phyloP scores from a whole-genome alignment of 1,140 invertebrate species.

The Apocrypta bakeri region DNA sequence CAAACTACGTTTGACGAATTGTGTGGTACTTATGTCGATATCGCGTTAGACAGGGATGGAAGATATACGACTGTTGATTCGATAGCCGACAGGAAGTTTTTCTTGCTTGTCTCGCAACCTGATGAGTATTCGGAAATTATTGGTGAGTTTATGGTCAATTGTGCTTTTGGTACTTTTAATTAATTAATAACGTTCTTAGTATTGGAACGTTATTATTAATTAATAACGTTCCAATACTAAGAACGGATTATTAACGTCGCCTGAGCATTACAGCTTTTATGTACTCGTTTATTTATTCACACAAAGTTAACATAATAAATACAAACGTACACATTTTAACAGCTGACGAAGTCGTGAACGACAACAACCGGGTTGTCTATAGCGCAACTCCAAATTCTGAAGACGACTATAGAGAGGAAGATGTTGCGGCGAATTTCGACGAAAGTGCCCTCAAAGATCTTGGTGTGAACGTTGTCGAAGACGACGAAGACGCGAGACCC shows the following conservation, averaged over 20 bases:
- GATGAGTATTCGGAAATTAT: constrained; percentile 78
- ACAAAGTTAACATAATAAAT: no score
- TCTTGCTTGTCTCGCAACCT: constrained; percentile 79
- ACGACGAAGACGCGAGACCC: constrained; percentile 56
- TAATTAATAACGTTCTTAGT: no score
- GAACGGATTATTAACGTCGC: no score
- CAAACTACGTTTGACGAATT: constrained; percentile 76
- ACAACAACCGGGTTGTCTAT: constrained; percentile 31
- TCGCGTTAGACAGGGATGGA: constrained; percentile 77
- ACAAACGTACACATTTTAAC: not conserved
- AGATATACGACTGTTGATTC: constrained; percentile 75
- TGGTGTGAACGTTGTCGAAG: constrained; percentile 52
- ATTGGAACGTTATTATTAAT: no score
- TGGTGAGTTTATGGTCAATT: constrained; percentile 35
- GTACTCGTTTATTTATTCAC: no score
- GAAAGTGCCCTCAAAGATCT: constrained; percentile 60
- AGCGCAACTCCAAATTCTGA: constrained; percentile 13
- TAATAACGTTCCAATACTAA: no score
- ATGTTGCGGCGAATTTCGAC: constrained; percentile 41
- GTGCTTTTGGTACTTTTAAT: not conserved
- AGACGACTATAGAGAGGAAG: constrained; percentile 48
- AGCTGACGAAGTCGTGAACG: constrained; percentile 54
- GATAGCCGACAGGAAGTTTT: constrained; percentile 78
- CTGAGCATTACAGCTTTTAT: no score
- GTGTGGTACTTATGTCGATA: constrained; percentile 79